These are phyloP conservation scores for Prochilodus magdalenae DNA, from an alignment of 2,113 vertebrate species.

Conservation along the genomic window DNA sequence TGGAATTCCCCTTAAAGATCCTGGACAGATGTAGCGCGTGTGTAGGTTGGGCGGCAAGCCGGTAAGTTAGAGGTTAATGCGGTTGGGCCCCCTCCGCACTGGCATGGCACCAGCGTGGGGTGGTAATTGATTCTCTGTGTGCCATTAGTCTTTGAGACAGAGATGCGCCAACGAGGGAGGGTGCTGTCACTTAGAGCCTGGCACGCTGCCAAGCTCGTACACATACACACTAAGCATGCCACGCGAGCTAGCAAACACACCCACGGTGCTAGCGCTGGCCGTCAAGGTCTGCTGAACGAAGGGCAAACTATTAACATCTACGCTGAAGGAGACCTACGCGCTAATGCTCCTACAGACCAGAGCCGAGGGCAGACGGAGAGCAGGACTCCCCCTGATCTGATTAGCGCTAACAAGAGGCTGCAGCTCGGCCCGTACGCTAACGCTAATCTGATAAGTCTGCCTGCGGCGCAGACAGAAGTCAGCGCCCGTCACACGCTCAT, in stretches of 20 bases:
- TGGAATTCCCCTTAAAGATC: no score
- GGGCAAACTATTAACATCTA: constrained; percentile 45
- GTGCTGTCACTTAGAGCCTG: constrained; percentile 88
- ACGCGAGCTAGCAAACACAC: constrained; percentile 53
- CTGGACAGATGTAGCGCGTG: no score
- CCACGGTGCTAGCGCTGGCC: constrained; percentile 54
- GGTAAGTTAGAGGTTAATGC: constrained; percentile 47
- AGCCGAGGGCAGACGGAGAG: constrained; percentile 66
- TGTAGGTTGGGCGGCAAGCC: background rate
- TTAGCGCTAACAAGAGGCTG: constrained; percentile 74
- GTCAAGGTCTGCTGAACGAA: constrained; percentile 64
- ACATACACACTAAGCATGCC: constrained; percentile 52
- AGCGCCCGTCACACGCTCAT: constrained; percentile 30
- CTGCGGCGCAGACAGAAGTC: constrained; percentile 44
- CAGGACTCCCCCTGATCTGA: constrained; percentile 72
- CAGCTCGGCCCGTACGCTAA: constrained; percentile 59
- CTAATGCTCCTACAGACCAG: constrained; percentile 28
- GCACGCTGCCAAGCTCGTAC: constrained; percentile 77
- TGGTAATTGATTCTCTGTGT: constrained; percentile 95
- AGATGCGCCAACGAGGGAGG: constrained; percentile 87
- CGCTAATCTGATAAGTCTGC: constrained; percentile 66
- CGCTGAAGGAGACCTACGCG: background rate
- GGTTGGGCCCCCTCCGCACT: constrained; percentile 67
- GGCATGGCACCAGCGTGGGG: constrained; percentile 88
- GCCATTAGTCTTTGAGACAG: constrained; percentile 90